A percentile compares a stretch with the other conserved stretches of the same genome.
Evolutionary conservation across 1,140 invertebrate genomes (phyloP).

Genomic region (Brachionus asplanchnoidis): DNA sequence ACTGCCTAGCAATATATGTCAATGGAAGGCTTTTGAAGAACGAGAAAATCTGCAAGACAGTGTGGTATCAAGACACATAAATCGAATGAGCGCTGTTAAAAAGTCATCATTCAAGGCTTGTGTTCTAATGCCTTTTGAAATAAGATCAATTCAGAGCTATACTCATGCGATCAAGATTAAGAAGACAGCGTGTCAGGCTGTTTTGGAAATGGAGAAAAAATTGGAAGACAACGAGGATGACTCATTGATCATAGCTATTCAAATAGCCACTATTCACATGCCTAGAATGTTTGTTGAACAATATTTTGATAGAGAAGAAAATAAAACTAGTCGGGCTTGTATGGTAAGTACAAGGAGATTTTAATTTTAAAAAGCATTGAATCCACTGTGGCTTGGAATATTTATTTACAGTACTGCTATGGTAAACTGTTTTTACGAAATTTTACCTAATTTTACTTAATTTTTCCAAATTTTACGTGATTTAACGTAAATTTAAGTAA

Average conservation of each 20-base stretch:
- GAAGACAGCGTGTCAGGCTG: neutral
- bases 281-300: constrained; percentile 56
- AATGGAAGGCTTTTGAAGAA: constrained; percentile 48
- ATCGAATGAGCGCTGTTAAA: constrained; percentile 1
- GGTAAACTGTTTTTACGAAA: too few relatives aligned
- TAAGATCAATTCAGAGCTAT: constrained; percentile 48
- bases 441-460: too few relatives aligned
- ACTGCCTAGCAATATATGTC: constrained; percentile 55
- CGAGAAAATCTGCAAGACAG: neutral
- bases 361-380: too few relatives aligned
- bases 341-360: constrained; percentile 47
- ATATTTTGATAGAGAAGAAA: constrained; percentile 45
- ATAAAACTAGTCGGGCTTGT: constrained; percentile 50
- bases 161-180: constrained; percentile 45
- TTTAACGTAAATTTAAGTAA: too few relatives aligned
- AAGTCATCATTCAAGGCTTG: constrained; percentile 45
- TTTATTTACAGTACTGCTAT: too few relatives aligned
- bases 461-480: too few relatives aligned
- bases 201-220: constrained; percentile 44
- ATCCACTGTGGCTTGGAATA: too few relatives aligned
- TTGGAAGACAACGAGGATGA: constrained; percentile 45
- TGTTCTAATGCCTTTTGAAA: constrained; percentile 56
- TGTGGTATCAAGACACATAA: neutral
- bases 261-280: constrained; percentile 54
- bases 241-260: constrained; percentile 51